A percentile compares a stretch with the other conserved stretches of the same genome.
Evolutionary conservation across 2,113 vertebrate species (phyloP).

Genomic region (Nansenia antarctica): DNA sequence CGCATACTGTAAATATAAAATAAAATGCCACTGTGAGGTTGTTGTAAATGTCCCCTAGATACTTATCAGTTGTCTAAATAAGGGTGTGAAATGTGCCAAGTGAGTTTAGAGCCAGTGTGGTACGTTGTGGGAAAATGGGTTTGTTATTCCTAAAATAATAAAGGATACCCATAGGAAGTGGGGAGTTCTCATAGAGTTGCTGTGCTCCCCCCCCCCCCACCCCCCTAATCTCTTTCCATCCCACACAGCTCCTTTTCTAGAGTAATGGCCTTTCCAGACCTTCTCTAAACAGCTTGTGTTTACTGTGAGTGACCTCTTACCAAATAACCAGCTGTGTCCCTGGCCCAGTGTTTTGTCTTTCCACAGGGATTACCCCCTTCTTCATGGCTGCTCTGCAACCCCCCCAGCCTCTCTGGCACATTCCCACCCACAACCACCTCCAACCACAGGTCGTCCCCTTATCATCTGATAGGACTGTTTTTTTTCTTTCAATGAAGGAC

Average conservation of each 20-base stretch:
- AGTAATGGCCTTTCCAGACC: conserved; percentile 77
- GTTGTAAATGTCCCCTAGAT: conserved; percentile 23
- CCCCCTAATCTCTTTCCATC: conserved; percentile 58
- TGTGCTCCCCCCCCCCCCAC: conserved; percentile 19
- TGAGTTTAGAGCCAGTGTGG: conserved; percentile 24
- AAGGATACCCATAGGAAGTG: conserved; percentile 68
- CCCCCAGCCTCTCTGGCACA: conserved; percentile 9
- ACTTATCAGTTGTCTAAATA: conserved; percentile 18
- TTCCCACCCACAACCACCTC: conserved; percentile 33
- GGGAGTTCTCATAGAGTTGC: conserved; percentile 63
- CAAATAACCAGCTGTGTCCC: conserved; percentile 77
- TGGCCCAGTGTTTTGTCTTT: conserved; percentile 71
- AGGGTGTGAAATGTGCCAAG: conserved; percentile 19
- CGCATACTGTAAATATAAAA: conserved; percentile 11
- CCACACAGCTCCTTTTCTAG: conserved; percentile 57
- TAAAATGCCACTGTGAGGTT: conserved; percentile 3
- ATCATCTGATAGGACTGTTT: conserved; percentile 25
- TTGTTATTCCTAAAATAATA: conserved; percentile 59
- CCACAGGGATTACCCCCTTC: conserved; percentile 49
- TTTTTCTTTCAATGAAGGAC: conserved; percentile 20
- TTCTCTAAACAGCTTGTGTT: conserved; percentile 71
- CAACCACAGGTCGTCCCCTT: conserved; percentile 38
- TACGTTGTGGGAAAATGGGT: conserved; percentile 57
- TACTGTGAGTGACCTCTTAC: conserved; percentile 75
- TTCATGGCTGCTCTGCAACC: conserved; percentile 8